These are phyloP conservation scores for Phorcus lineatus DNA, from an alignment of 2,888 invertebrate genomes.

Conservation along the genomic window DNA sequence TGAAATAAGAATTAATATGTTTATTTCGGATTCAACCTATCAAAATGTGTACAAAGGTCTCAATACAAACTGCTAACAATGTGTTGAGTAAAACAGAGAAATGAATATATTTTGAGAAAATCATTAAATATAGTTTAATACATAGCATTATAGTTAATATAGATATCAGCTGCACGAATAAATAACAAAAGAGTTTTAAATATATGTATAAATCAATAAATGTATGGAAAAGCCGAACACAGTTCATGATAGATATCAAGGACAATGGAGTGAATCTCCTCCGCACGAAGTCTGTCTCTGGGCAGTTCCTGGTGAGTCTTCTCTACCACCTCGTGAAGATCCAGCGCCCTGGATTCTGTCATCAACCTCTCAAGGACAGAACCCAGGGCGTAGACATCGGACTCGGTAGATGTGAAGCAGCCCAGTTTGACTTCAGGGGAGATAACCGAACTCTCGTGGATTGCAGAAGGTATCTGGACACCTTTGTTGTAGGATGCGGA, in stretches of 20 bases:
- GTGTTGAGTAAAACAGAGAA: too few relatives aligned
- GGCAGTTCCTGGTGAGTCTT: not conserved
- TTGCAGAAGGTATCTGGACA: not conserved
- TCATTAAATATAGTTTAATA: too few relatives aligned
- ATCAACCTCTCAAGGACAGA: not conserved
- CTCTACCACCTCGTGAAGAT: not conserved
- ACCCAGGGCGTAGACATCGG: not conserved
- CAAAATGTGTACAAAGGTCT: too few relatives aligned
- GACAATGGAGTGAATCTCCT: not conserved
- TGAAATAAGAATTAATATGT: too few relatives aligned
- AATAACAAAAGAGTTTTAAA: too few relatives aligned
- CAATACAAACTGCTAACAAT: too few relatives aligned
- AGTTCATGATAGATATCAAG: not conserved
- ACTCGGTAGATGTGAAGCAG: not conserved
- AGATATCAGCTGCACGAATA: too few relatives aligned
- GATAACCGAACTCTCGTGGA: not conserved
- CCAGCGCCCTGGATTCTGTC: not conserved
- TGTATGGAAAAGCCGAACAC: too few relatives aligned
- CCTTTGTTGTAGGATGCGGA: not conserved
- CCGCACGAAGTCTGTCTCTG: not conserved
- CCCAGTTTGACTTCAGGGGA: not conserved
- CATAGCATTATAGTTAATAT: too few relatives aligned
- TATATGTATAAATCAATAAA: too few relatives aligned
- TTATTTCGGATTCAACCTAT: too few relatives aligned
- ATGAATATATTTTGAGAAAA: too few relatives aligned